These are phyloP conservation scores for Delichon dasypus DNA, from an alignment of 2,797 vertebrate genomes.

Conservation along the genomic window DNA sequence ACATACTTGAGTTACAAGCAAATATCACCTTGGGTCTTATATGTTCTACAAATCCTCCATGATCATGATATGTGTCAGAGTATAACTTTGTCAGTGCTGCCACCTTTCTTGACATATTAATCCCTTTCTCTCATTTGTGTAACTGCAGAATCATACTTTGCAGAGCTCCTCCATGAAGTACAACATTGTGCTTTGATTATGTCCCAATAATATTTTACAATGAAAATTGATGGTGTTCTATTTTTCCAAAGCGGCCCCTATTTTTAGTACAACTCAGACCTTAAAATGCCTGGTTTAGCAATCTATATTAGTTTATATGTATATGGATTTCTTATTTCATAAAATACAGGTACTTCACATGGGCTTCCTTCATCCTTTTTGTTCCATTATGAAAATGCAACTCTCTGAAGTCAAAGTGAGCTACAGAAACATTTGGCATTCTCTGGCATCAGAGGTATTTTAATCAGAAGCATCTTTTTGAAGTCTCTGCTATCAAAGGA, in stretches of 20 bases:
- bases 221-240: background rate
- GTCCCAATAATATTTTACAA: background rate
- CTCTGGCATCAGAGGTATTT: background rate
- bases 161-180: background rate
- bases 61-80: conserved; percentile 6
- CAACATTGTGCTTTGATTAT: background rate
- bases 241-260: background rate
- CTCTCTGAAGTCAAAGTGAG: background rate
- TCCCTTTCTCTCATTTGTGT: background rate
- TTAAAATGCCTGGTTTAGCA: background rate
- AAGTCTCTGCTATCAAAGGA: background rate
- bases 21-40: conserved; percentile 18
- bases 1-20: conserved; percentile 37
- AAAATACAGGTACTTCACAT: background rate
- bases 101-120: conserved; percentile 5
- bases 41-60: background rate
- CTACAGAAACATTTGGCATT: background rate
- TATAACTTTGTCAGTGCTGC: background rate
- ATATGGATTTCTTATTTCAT: background rate
- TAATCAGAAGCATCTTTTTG: background rate
- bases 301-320: background rate
- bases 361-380: background rate
- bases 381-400: background rate
- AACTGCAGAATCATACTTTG: background rate
- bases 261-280: background rate